These are phyloP conservation scores for Loripinus fragilis DNA, from an alignment of 2,888 invertebrate species.

Conservation along the genomic window DNA sequence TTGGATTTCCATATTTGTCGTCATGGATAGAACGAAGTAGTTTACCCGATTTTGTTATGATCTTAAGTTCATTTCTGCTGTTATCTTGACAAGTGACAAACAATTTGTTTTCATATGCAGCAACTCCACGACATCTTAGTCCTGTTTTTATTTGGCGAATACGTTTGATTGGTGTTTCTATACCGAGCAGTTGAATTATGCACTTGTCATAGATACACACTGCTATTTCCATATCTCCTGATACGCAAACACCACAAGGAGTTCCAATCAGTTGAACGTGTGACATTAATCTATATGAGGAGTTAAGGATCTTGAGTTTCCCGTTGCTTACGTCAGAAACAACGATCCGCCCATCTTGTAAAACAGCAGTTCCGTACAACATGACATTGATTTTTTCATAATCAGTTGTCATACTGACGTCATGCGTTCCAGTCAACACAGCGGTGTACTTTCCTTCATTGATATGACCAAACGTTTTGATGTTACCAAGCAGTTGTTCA, in stretches of 20 bases:
- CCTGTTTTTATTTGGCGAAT: constrained; percentile 3
- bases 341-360: neutral
- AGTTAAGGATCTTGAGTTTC: constrained; percentile 2
- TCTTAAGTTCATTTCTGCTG: constrained; percentile 6
- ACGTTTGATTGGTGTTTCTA: constrained; percentile 5
- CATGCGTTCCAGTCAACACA: neutral
- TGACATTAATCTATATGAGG: neutral
- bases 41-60: neutral
- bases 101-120: neutral
- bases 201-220: constrained; percentile 5
- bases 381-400: neutral
- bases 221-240: constrained; percentile 8
- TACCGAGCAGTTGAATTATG: neutral
- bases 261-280: constrained; percentile 3
- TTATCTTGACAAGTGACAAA: constrained; percentile 9
- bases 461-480: constrained; percentile 5
- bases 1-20: constrained; percentile 1
- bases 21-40: neutral
- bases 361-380: neutral
- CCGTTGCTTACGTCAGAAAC: constrained; percentile 9
- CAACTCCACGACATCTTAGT: neutral
- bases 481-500: neutral
- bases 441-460: constrained; percentile 7
- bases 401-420: constrained; percentile 10
- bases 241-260: constrained; percentile 7